These are phyloP conservation scores for Eurystomus gularis DNA, from an alignment of 2,113 vertebrate species.

Conservation along the genomic window DNA sequence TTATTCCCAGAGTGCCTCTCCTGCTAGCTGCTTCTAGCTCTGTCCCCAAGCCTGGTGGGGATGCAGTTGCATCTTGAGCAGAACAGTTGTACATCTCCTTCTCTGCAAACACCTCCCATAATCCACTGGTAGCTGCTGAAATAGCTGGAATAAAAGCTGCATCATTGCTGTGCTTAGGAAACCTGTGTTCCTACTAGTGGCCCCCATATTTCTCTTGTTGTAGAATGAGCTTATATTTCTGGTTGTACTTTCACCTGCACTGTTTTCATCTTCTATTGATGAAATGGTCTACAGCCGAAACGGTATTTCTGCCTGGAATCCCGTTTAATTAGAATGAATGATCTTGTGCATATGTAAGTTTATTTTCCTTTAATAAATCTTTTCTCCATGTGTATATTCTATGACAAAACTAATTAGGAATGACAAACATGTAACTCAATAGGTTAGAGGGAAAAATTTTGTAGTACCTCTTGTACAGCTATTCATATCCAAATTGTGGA, in stretches of 20 bases:
- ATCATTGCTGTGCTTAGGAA: not conserved
- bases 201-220: not conserved
- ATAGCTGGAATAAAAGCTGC: not conserved
- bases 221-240: not conserved
- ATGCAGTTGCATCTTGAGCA: not conserved
- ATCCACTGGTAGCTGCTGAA: not conserved
- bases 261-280: not conserved
- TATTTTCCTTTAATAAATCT: constrained; percentile 77
- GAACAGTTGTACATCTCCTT: not conserved
- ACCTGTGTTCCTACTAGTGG: not conserved
- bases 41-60: not conserved
- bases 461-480: constrained; percentile 23
- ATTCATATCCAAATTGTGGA: constrained; percentile 22
- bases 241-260: constrained; percentile 14
- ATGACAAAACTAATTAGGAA: constrained; percentile 71
- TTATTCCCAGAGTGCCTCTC: not conserved
- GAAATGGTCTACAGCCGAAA: constrained; percentile 4
- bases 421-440: constrained; percentile 63
- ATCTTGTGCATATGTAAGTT: constrained; percentile 47
- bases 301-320: constrained; percentile 52
- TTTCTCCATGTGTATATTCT: constrained; percentile 64
- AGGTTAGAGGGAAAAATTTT: constrained; percentile 22
- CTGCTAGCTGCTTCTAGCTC: not conserved
- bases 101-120: not conserved
- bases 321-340: constrained; percentile 74